phyloP scores from a whole-genome alignment of 2,113 vertebrate genomes.

The Myrmophylax atrothorax region DNA sequence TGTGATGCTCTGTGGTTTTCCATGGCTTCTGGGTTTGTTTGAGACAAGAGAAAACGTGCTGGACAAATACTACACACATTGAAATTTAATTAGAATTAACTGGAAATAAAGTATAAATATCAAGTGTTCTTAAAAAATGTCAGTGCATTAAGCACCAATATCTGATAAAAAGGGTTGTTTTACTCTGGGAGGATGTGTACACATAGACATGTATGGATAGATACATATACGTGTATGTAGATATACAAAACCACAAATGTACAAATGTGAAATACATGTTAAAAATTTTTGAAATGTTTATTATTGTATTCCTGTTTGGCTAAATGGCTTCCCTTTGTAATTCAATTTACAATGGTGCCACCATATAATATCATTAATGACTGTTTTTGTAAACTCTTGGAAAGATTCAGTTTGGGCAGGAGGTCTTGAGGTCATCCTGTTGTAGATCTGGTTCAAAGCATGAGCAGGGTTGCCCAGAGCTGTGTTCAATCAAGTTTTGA shows the following conservation, averaged over 20 bases:
- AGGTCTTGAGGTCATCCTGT: not conserved
- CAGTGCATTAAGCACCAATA: not conserved
- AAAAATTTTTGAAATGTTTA: not conserved
- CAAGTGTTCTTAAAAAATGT: not conserved
- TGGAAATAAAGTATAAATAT: not conserved
- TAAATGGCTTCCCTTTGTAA: not conserved
- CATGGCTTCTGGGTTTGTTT: too few species aligned
- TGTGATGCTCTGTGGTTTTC: too few species aligned
- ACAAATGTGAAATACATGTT: not conserved
- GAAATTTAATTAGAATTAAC: not conserved
- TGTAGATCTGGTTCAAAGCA: not conserved
- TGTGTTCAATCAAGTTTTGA: not conserved
- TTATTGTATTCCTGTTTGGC: not conserved
- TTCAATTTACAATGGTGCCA: not conserved
- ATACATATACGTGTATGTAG: not conserved
- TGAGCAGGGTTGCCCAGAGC: not conserved
- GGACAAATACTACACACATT: too few species aligned
- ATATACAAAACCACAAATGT: not conserved
- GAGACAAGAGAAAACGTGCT: too few species aligned
- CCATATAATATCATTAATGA: not conserved
- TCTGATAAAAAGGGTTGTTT: not conserved
- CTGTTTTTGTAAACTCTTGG: not conserved
- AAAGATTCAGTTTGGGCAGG: not conserved
- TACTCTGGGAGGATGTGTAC: not conserved
- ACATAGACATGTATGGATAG: fast-evolving